Base-by-base conservation (phyloP, 2,113 vertebrate genomes). In the Formicarius rufipectus region DNA sequence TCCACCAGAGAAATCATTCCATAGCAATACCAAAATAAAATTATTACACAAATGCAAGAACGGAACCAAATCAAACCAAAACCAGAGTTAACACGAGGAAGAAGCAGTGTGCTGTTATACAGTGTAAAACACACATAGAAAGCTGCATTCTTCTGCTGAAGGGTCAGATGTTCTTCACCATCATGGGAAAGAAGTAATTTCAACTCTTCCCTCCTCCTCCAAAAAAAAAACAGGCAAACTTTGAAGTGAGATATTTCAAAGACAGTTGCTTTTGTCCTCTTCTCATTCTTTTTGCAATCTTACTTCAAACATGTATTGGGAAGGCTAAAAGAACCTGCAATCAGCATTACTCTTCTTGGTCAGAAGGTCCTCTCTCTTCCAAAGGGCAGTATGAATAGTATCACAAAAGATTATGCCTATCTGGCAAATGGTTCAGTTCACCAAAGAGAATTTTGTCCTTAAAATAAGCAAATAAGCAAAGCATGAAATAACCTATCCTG, bases 31-130 rank as follows among this genome's bases (percentile, higher is more conserved):
- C 37, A 82, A 90, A 93, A 78, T 39, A 30, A 75, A 93, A 69
- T 72, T 80, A 33, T 75, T 79, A 89, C 50, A 93, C 39, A 86
- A 92, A 96, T 44, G 56, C 42, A 87, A 94, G 78, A 87, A 81
- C 31, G 31, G 64, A 63, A 77, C 39, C 39, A 73, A 63, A 42
- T 8, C 52, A 50, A 79, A 75, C 2, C 31, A 22, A 53, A 94
- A 56, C 33, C 50, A 45, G 33, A 94, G 93, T 87, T 89, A 91
- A 94, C 92, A 89, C 21, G 21, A 81, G 73, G 84, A 91, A 60
- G 88, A 89, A 91, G 89, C 86, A 84, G 88, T 7, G 18, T 0
- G 2, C 42, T 24, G 31, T 96, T 93, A 95, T 39, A 73, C 72
- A 85, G 72, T 28, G n/a, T 82, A 79, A 89, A 92, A 91, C 90